Evolutionary conservation across 2,113 vertebrate genomes (phyloP).

Genomic region (Geothlypis trichas): DNA sequence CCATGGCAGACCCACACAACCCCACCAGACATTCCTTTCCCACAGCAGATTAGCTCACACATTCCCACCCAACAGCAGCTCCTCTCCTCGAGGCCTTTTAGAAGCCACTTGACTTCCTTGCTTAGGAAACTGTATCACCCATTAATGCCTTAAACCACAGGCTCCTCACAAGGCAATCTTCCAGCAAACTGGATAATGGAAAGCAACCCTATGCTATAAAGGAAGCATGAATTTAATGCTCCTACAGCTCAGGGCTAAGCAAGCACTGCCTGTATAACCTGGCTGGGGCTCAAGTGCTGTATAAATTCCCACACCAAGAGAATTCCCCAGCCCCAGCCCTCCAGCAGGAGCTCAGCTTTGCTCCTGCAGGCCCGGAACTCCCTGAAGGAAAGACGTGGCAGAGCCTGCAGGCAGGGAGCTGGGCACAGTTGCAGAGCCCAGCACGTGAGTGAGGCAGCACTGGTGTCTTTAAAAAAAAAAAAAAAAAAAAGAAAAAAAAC

Average conservation of each 20-base stretch:
- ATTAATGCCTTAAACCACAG: neutral
- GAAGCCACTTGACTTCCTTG: neutral
- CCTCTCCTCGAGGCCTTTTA: neutral
- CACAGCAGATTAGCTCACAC: neutral
- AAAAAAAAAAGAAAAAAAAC: neutral
- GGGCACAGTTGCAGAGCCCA: neutral
- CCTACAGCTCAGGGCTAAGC: slow-evolving; percentile 3
- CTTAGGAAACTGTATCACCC: slow-evolving; percentile 6
- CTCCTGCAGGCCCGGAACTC: neutral
- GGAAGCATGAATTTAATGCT: slow-evolving; percentile 20
- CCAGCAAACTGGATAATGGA: slow-evolving; percentile 44
- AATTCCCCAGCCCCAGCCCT: neutral
- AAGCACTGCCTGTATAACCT: neutral
- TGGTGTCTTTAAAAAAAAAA: neutral
- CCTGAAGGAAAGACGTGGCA: neutral
- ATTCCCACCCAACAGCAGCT: neutral
- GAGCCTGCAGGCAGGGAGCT: neutral
- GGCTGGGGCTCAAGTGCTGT: neutral
- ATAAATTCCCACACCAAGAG: neutral
- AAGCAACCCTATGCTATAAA: neutral
- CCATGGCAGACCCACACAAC: neutral
- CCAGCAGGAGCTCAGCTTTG: neutral
- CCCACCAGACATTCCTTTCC: neutral
- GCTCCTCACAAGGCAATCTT: neutral
- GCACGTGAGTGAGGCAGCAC: neutral